phyloP scores from a whole-genome alignment of 2,888 invertebrate species.

The Noctua fimbriata region DNA sequence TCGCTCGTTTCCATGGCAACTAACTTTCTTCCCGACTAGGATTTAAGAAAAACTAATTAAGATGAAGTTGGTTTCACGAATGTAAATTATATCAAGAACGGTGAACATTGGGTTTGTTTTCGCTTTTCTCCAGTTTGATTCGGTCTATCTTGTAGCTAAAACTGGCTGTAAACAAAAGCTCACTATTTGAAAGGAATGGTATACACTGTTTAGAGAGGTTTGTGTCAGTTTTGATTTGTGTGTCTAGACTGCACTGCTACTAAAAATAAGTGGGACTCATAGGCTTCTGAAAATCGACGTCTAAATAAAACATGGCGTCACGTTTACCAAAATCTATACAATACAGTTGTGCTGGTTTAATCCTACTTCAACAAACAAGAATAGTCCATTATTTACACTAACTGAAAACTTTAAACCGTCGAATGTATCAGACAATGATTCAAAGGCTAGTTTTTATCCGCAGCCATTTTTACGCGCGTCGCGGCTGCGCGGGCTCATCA shows the following conservation, averaged over 20 bases:
- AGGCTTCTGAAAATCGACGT: constrained; percentile 26
- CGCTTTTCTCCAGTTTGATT: constrained; percentile 8
- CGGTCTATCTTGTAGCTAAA: constrained; percentile 4
- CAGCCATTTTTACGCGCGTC: constrained; percentile 75
- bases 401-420: constrained; percentile 44
- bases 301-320: constrained; percentile 18
- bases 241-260: constrained; percentile 38
- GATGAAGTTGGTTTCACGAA: constrained; percentile 10
- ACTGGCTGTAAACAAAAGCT: constrained; percentile 47
- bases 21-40: constrained; percentile 7
- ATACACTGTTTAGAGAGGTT: constrained; percentile 26
- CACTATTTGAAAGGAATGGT: constrained; percentile 38
- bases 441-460: constrained; percentile 64
- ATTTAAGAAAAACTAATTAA: constrained; percentile 20
- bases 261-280: constrained; percentile 24
- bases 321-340: constrained; percentile 1
- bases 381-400: constrained; percentile 37
- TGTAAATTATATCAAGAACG: constrained; percentile 1
- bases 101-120: constrained; percentile 15
- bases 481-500: constrained; percentile 79
- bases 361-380: constrained; percentile 22
- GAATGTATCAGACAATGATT: constrained; percentile 63
- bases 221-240: constrained; percentile 48
- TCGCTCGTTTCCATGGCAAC: constrained; percentile 39
- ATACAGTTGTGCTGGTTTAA: constrained; percentile 4